Percentiles rank a stretch among this genome's conserved stretches.
phyloP scores from a whole-genome alignment of 1,140 invertebrate species.

The Macrobrachium nipponense region DNA sequence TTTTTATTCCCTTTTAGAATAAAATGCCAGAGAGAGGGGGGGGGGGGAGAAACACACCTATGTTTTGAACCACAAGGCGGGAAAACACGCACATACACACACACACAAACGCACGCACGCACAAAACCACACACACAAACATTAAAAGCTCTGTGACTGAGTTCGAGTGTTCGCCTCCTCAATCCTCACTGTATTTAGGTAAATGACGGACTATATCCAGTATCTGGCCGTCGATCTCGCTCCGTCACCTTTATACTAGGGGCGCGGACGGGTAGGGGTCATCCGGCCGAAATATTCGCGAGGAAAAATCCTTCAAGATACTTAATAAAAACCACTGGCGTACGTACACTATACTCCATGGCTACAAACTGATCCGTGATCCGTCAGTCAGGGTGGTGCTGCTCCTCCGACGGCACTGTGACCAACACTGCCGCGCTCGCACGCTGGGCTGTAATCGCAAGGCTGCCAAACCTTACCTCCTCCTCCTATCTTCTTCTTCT shows the following conservation, averaged over 20 bases:
- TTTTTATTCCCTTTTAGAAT: no score
- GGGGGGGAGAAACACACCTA: no score
- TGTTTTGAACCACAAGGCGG: no score
- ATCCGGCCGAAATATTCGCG: conserved; percentile 74
- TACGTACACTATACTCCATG: conserved; percentile 61
- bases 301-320: conserved; percentile 81
- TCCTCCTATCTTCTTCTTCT: conserved; percentile 3
- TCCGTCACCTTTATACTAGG: conserved; percentile 76
- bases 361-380: conserved; percentile 39
- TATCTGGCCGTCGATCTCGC: conserved; percentile 80
- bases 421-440: neutral
- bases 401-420: neutral
- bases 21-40: no score
- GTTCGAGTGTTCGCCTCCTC: conserved; percentile 73
- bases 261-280: conserved; percentile 82
- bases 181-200: conserved; percentile 80
- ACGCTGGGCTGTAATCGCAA: neutral
- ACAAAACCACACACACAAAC: no score
- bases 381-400: neutral
- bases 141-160: neutral
- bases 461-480: conserved; percentile 1
- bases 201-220: conserved; percentile 83
- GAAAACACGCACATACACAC: no score
- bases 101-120: no score
- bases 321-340: conserved; percentile 65